Percentiles rank a stretch among this genome's conserved stretches.
phyloP scores from a whole-genome alignment of 2,113 vertebrate species.

The Tauraco erythrolophus region DNA sequence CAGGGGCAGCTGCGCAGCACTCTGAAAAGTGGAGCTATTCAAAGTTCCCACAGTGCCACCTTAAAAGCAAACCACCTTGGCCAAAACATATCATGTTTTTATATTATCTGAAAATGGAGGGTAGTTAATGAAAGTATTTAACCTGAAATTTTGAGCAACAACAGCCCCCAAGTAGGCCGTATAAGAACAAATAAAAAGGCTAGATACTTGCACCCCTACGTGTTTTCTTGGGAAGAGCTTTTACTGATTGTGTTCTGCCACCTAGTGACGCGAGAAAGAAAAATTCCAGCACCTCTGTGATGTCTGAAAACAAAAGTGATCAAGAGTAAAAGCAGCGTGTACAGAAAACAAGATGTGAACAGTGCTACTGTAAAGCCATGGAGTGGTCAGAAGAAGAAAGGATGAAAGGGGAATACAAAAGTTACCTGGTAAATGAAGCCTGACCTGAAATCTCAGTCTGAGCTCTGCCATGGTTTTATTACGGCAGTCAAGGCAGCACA shows the following conservation, averaged over 20 bases:
- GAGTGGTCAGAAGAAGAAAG: background rate
- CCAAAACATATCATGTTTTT: background rate
- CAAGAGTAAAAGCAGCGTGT: background rate
- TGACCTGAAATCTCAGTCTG: background rate
- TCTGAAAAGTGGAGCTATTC: background rate
- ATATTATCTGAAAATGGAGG: background rate
- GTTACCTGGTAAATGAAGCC: background rate
- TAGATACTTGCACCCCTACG: fast-evolving
- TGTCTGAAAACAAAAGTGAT: background rate
- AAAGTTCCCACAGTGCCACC: background rate
- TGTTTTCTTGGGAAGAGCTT: background rate
- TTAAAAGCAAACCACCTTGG: background rate
- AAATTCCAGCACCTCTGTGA: background rate
- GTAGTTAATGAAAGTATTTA: background rate
- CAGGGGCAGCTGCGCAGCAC: too few relatives aligned
- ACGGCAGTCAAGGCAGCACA: fast-evolving
- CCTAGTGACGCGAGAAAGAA: slow-evolving; percentile 41
- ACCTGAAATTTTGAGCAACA: background rate
- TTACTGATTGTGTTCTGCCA: slow-evolving; percentile 67
- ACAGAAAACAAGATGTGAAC: background rate
- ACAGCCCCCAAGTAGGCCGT: fast-evolving
- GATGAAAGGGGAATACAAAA: background rate
- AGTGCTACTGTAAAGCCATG: background rate
- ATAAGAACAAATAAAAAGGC: background rate
- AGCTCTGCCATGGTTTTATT: background rate